Conservation (phyloP, 2,113 vertebrate species). For the Malurus alboscapulatus region DNA sequence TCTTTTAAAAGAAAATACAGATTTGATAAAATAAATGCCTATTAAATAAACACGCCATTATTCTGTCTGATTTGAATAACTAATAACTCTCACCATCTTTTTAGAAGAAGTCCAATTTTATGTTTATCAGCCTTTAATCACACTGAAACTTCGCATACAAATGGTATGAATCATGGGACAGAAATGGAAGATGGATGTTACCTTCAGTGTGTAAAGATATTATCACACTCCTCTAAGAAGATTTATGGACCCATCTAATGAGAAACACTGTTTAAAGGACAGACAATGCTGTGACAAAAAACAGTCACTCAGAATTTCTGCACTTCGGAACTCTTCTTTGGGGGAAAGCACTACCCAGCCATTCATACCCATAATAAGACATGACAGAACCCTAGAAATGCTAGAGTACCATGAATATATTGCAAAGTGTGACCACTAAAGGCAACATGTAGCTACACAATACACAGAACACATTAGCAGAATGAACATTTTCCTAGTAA, state of each 20-base stretch:
- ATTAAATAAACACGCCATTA: neutral
- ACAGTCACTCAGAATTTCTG: neutral
- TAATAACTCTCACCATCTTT: neutral
- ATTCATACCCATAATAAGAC: neutral
- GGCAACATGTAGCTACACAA: neutral
- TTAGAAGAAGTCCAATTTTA: neutral
- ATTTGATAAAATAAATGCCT: neutral
- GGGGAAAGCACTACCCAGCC: neutral
- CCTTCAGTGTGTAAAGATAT: conserved; percentile 30
- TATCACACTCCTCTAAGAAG: conserved; percentile 25
- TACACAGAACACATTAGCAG: neutral
- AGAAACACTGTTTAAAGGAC: neutral
- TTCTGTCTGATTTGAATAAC: neutral
- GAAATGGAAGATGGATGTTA: neutral
- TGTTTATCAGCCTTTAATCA: neutral
- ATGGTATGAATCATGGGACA: conserved; percentile 26
- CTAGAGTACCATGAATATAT: neutral
- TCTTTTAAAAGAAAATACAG: neutral
- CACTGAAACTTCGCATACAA: neutral
- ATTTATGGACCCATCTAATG: conserved; percentile 36
- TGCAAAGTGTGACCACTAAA: neutral
- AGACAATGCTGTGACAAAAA: conserved; percentile 1
- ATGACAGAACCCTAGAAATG: neutral
- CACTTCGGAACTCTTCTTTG: neutral
- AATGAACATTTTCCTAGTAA: neutral